Percentiles rank a stretch among this genome's conserved stretches.
These are phyloP conservation scores for Ceratotherium simum DNA, from an alignment of 2,113 vertebrate species.

Conservation along the genomic window DNA sequence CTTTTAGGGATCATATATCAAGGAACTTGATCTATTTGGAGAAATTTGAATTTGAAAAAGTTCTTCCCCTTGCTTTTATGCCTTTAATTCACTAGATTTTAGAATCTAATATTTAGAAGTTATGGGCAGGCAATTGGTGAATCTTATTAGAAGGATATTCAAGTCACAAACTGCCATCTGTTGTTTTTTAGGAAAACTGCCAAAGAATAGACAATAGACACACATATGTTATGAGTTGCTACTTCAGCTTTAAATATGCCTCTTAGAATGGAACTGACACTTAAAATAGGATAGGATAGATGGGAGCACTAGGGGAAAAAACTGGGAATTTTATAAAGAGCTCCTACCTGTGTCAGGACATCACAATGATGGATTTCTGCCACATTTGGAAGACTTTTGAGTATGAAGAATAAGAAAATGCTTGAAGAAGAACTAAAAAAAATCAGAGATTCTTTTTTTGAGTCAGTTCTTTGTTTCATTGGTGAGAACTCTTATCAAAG, in stretches of 20 bases:
- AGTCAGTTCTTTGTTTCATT: constrained; percentile 49
- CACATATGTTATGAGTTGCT: background rate
- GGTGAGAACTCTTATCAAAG: constrained; percentile 39
- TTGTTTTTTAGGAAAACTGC: background rate
- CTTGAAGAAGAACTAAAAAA: constrained; percentile 53
- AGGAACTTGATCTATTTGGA: background rate
- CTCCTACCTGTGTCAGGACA: background rate
- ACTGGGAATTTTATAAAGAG: background rate
- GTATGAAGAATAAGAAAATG: constrained; percentile 26
- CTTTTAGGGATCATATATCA: background rate
- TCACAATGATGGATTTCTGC: background rate
- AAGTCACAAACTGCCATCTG: constrained; percentile 7
- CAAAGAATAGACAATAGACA: background rate
- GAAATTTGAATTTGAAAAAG: background rate
- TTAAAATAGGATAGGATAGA: background rate
- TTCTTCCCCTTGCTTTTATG: background rate
- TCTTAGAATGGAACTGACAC: background rate
- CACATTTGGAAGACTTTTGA: background rate
- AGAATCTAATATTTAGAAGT: background rate
- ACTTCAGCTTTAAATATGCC: background rate
- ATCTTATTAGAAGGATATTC: background rate
- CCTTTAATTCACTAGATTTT: background rate
- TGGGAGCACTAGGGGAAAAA: background rate
- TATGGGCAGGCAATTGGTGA: background rate
- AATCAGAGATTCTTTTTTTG: background rate